Conservation (phyloP, 2,888 invertebrate genomes). For the Trissolcus brochymenae region DNA sequence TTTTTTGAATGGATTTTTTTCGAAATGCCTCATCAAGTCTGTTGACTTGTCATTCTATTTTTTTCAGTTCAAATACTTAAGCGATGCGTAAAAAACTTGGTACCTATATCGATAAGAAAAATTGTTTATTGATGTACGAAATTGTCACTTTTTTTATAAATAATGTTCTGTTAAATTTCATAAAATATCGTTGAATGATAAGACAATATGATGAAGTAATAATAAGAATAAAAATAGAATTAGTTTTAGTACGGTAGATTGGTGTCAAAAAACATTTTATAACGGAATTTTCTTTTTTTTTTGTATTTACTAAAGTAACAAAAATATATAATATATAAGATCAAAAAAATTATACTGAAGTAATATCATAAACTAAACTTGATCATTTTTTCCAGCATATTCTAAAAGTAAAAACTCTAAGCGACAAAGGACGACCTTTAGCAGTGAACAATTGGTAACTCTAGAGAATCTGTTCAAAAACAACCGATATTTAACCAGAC, state of each 20-base stretch:
- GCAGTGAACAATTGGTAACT: constrained; percentile 42
- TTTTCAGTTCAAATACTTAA: no score
- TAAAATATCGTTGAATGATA: constrained; percentile 11
- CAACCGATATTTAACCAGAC: constrained; percentile 38
- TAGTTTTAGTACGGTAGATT: constrained; percentile 4
- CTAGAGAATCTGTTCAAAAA: constrained; percentile 44
- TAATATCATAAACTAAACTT: no score
- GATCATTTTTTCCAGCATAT: constrained; percentile 19
- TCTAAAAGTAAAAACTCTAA: constrained; percentile 31
- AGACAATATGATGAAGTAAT: constrained; percentile 5
- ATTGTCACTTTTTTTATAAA: constrained; percentile 6
- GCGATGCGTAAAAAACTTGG: background rate
- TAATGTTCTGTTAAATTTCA: constrained; percentile 7
- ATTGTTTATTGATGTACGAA: constrained; percentile 14
- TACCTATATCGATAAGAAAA: constrained; percentile 9
- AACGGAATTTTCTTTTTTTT: constrained; percentile 19
- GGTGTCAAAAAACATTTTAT: constrained; percentile 14
- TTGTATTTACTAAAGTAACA: constrained; percentile 2
- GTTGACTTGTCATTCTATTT: no score
- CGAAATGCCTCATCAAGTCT: no score
- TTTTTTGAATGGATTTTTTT: no score
- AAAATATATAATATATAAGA: no score
- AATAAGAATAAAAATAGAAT: constrained; percentile 30
- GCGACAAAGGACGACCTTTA: constrained; percentile 40
- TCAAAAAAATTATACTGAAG: background rate